Conservation (phyloP, 2,797 vertebrate species). For the Carcharodon carcharias region DNA sequence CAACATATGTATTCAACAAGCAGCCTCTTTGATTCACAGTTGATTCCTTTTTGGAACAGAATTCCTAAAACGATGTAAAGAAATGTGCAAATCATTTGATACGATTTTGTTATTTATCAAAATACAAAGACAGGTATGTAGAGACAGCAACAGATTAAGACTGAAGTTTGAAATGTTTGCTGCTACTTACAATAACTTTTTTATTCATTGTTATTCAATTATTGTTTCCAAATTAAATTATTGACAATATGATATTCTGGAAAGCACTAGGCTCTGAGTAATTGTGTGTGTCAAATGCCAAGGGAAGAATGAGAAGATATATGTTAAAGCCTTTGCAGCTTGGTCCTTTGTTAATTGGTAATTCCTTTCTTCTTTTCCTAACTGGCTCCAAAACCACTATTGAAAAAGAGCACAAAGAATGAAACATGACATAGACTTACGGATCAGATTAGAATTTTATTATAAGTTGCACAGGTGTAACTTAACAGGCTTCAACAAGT, state of each 20-base stretch:
- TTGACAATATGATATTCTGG: background rate
- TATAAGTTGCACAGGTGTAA: background rate
- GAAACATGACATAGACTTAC: background rate
- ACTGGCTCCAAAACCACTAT: background rate
- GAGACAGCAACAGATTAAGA: background rate
- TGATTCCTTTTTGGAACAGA: background rate
- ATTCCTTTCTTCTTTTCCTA: background rate
- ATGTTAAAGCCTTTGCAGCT: background rate
- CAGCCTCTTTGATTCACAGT: background rate
- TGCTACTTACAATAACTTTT: background rate
- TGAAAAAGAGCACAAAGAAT: background rate
- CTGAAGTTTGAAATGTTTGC: background rate
- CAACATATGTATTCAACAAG: background rate
- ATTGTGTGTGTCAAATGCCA: background rate
- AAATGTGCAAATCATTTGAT: background rate
- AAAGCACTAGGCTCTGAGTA: background rate
- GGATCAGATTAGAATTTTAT: background rate
- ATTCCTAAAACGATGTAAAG: background rate
- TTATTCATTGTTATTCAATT: background rate
- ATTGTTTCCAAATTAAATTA: background rate
- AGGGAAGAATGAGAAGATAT: background rate
- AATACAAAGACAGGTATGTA: background rate
- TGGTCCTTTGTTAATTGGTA: background rate
- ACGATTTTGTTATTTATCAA: background rate
- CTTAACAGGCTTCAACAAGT: constrained; percentile 1